phyloP scores from a whole-genome alignment of 2,888 invertebrate genomes.

The Nezara viridula region DNA sequence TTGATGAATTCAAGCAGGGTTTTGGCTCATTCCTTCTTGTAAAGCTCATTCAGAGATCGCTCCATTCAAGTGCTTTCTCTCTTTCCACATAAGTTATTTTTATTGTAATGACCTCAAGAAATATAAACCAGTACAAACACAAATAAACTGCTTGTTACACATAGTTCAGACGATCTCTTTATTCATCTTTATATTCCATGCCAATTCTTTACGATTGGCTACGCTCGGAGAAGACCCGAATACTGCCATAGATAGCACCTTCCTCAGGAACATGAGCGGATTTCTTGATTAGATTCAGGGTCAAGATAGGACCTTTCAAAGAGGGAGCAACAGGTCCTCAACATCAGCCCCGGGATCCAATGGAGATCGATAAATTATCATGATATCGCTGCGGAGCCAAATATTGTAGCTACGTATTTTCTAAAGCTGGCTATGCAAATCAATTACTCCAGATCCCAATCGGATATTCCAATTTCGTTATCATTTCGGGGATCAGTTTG shows the following conservation, averaged over 20 bases:
- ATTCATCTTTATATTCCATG: not conserved
- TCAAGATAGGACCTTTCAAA: not conserved
- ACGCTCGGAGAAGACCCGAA: not conserved
- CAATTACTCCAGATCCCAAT: not conserved
- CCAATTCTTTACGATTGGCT: not conserved
- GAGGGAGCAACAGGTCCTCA: not conserved
- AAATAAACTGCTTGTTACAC: too few relatives aligned
- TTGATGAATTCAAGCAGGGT: too few relatives aligned
- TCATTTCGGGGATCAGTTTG: not conserved
- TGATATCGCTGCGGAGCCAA: not conserved
- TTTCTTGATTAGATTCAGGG: slow-evolving; percentile 4
- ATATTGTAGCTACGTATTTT: not conserved
- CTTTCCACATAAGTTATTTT: too few relatives aligned
- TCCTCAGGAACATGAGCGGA: not conserved
- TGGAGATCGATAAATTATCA: not conserved
- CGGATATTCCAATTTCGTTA: slow-evolving; percentile 5
- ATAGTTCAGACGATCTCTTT: too few relatives aligned
- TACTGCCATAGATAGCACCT: not conserved
- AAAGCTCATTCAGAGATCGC: too few relatives aligned
- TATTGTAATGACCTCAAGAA: too few relatives aligned
- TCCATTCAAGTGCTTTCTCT: too few relatives aligned
- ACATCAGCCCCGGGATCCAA: too few relatives aligned
- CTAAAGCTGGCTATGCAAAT: not conserved
- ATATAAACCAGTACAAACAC: too few relatives aligned
- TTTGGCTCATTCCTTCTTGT: too few relatives aligned